phyloP scores from a whole-genome alignment of 2,888 invertebrate species.

The Aphodius sticticus region DNA sequence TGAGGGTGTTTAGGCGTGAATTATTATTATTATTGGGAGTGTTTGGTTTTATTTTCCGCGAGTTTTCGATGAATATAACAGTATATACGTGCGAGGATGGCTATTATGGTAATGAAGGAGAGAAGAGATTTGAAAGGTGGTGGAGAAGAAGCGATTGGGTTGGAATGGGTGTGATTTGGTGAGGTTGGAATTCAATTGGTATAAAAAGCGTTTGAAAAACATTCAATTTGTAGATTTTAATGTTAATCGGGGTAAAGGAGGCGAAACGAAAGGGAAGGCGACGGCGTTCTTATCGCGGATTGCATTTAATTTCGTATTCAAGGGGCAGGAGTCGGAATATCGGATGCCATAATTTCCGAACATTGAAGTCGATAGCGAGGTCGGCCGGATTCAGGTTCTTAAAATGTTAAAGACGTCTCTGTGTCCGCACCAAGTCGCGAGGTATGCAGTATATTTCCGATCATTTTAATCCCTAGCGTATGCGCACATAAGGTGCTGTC shows the following conservation, averaged over 20 bases:
- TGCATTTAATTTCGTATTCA: slow-evolving; percentile 19
- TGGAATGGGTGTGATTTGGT: background rate
- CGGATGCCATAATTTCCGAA: slow-evolving; percentile 18
- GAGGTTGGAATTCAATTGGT: background rate
- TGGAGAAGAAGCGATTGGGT: background rate
- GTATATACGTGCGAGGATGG: background rate
- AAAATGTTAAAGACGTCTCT: slow-evolving; percentile 39
- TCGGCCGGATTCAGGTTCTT: slow-evolving; percentile 28
- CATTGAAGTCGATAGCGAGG: background rate
- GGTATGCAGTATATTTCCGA: slow-evolving; percentile 41
- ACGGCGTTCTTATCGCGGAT: background rate
- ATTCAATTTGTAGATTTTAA: slow-evolving; percentile 4
- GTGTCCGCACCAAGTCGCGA: slow-evolving; percentile 35
- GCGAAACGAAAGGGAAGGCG: background rate
- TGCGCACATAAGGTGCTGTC: slow-evolving; percentile 46
- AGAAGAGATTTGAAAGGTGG: background rate
- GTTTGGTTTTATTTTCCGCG: no score
- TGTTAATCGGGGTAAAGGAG: background rate
- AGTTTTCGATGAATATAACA: no score
- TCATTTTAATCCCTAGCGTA: slow-evolving; percentile 47
- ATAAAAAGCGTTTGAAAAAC: background rate
- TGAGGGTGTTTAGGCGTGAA: no score
- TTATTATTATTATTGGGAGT: no score
- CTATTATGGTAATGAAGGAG: background rate
- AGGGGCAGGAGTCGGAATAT: slow-evolving; percentile 16